Evolutionary conservation across 1,140 invertebrate species (phyloP).

Genomic region (Caenorhabditis latens): DNA sequence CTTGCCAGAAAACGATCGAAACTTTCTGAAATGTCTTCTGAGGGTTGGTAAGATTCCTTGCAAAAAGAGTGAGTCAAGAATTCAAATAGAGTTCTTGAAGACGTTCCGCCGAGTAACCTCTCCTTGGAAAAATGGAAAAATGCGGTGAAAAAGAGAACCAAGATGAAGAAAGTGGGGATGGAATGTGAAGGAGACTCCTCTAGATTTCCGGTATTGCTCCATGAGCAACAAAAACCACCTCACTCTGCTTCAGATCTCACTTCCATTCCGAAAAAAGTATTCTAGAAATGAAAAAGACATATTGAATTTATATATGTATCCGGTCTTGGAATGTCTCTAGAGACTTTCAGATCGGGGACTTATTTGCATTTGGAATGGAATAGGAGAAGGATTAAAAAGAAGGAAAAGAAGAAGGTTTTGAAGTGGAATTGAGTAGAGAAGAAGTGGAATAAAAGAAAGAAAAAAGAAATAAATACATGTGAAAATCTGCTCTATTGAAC

Average conservation of each 20-base stretch:
- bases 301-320: slow-evolving; percentile 30
- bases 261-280: background rate
- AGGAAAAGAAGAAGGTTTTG: background rate
- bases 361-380: slow-evolving; percentile 1
- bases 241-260: too few relatives aligned
- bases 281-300: background rate
- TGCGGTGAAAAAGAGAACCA: too few relatives aligned
- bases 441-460: background rate
- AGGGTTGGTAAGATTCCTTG: too few relatives aligned
- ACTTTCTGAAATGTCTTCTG: too few relatives aligned
- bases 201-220: background rate
- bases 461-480: background rate
- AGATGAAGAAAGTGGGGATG: too few relatives aligned
- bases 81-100: too few relatives aligned
- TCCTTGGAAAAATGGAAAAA: too few relatives aligned
- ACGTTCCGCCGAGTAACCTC: too few relatives aligned
- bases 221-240: background rate
- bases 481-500: background rate
- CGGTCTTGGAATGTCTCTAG: background rate
- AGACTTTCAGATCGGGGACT: background rate
- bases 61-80: too few relatives aligned
- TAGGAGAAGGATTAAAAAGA: background rate
- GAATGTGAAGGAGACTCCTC: too few relatives aligned
- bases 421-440: background rate
- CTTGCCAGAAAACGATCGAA: too few relatives aligned